Conservation (phyloP, 2,797 vertebrate species). For the Enteromius mattozi region DNA sequence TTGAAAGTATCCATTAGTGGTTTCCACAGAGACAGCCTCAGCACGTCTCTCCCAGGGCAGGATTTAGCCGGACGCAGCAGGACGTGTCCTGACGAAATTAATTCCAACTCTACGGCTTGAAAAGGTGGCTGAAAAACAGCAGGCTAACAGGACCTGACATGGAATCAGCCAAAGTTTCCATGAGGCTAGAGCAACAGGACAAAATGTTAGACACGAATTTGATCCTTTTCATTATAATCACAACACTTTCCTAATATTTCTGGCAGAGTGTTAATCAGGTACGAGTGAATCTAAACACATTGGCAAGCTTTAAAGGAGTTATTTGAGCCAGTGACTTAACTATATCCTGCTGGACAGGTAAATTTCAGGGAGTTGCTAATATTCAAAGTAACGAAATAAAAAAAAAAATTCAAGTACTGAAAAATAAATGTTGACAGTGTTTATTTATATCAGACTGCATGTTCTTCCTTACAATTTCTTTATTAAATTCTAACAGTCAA, state of each 20-base stretch:
- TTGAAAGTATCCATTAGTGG: conserved; percentile 60
- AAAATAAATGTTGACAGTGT: background rate
- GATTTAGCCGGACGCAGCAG: conserved; percentile 72
- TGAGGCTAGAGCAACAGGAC: conserved; percentile 34
- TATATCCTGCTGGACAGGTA: background rate
- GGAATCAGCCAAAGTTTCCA: conserved; percentile 62
- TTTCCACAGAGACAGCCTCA: conserved; percentile 68
- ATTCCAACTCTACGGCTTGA: conserved; percentile 71
- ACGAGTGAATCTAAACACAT: background rate
- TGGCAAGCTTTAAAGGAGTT: conserved; percentile 2
- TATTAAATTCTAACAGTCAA: background rate
- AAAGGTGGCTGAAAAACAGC: conserved; percentile 69
- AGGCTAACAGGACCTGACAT: conserved; percentile 64
- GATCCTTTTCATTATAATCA: conserved; percentile 27
- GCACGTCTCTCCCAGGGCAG: conserved; percentile 69
- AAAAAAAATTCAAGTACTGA: background rate
- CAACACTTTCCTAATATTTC: conserved; percentile 29
- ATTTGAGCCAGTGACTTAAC: background rate
- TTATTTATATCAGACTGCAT: background rate
- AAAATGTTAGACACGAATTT: background rate
- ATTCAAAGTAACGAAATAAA: background rate
- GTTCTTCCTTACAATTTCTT: background rate
- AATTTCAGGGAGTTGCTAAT: background rate
- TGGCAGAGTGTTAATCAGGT: background rate
- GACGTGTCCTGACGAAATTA: conserved; percentile 71